phyloP scores from a whole-genome alignment of 2,113 vertebrate species.

The Bothrops jararaca region DNA sequence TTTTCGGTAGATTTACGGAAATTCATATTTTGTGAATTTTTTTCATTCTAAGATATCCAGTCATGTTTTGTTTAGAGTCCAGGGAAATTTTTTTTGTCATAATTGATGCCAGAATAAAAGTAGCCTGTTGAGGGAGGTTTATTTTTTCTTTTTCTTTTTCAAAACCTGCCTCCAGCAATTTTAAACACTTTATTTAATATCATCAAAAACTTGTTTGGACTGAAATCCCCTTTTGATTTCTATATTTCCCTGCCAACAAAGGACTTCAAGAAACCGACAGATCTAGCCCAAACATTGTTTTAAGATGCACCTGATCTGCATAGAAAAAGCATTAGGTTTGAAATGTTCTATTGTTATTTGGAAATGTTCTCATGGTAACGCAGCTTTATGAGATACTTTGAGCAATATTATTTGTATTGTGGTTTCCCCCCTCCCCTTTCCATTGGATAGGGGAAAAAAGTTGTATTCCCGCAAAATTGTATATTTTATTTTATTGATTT shows the following conservation, averaged over 20 bases:
- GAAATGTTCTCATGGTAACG: background rate
- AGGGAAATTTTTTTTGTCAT: conserved; percentile 18
- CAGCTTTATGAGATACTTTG: too few relatives aligned
- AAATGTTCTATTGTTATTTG: background rate
- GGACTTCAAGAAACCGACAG: background rate
- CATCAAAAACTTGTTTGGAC: conserved; percentile 25
- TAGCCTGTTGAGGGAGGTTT: conserved; percentile 6
- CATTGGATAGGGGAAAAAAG: background rate
- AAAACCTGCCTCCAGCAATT: conserved; percentile 13
- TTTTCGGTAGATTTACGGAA: conserved; percentile 38
- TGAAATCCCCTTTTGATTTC: conserved; percentile 20
- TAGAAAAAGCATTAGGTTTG: background rate
- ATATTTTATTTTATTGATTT: background rate
- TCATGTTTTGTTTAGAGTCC: conserved; percentile 2
- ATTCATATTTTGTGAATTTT: conserved; percentile 12
- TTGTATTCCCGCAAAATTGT: background rate
- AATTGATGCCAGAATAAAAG: conserved; percentile 30
- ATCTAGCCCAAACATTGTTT: background rate
- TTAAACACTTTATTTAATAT: background rate
- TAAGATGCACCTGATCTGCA: rapidly evolving
- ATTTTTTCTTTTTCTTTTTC: conserved; percentile 23
- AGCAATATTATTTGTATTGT: background rate
- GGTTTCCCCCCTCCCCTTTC: rapidly evolving
- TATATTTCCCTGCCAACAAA: background rate
- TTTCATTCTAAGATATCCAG: conserved; percentile 6